Evolutionary conservation across 1,140 invertebrate genomes (phyloP), one percentile per base, ranked within the genome.

Genomic region (Drosophila funebris): DNA sequence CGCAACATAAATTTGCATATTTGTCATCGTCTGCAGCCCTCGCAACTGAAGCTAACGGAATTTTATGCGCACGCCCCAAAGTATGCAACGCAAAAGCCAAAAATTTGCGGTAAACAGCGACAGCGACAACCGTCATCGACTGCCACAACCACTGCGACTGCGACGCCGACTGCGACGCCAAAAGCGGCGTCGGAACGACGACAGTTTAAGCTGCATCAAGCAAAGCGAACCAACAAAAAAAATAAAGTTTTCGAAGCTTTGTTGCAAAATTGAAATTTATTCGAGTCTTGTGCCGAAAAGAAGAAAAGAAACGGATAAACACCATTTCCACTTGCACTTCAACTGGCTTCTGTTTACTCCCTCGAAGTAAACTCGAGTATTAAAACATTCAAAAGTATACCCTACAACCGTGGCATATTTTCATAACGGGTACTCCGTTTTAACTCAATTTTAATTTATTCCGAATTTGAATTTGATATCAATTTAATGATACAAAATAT

Each of bases 311-410:
- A 75, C 84, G 83, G 73, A 88, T 89, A 83, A 88, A 83, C 84
- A 83, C 64, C 76, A 80, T 89, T 88, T 83, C 79, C 79, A 83
- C 84, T 83, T 89, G 83, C 84, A 83, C 84, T 83, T 88, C 62
- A 75, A 68, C 56, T 73, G 22, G 36, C 68, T 16, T 11, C 48
- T 56, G 67, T 75, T 71, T 71, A 58, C 64, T 46, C 33, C 18
- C 43, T 41, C 24, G 43, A 16, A 11, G 33, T 46, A 20, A 31
- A 9, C 27, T 39, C 29, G 36, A 72, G 62, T 53, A 44, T 58
- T 43, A 37, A 52, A 67, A 72, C 27, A 67, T 68, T 53, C 22
- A 14, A 22, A 46, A 22, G 11, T 18, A 16, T 27, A 18, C 18
- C 14, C 29, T 61, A 33, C 3, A 24, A 4, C 22, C 4, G 20